phyloP scores from a whole-genome alignment of 2,888 invertebrate genomes.

The Phyto melanocephala region DNA sequence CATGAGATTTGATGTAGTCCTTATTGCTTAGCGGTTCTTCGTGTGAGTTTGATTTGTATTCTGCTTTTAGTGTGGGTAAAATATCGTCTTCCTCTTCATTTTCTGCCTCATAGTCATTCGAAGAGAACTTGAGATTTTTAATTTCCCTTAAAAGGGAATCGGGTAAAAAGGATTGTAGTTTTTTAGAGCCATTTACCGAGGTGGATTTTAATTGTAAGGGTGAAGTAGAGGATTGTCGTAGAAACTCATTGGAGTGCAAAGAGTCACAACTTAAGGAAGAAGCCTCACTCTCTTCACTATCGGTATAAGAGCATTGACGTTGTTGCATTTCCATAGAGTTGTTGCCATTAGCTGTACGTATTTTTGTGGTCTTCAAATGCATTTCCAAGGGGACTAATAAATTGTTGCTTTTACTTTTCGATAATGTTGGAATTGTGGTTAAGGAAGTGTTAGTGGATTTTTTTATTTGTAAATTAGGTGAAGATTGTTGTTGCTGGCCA shows the following conservation, averaged over 20 bases:
- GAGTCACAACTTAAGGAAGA: slow-evolving; percentile 91
- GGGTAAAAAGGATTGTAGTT: slow-evolving; percentile 81
- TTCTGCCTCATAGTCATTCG: slow-evolving; percentile 67
- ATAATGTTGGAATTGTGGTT: background rate
- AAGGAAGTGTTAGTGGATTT: slow-evolving; percentile 32
- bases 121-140: slow-evolving; percentile 80
- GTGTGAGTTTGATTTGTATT: background rate
- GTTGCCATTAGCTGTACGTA: slow-evolving; percentile 67
- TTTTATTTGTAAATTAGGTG: slow-evolving; percentile 69
- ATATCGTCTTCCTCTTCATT: slow-evolving; percentile 55
- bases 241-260: slow-evolving; percentile 85
- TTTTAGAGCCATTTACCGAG: slow-evolving; percentile 45
- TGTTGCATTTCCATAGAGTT: slow-evolving; percentile 48
- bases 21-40: slow-evolving; percentile 22
- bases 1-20: slow-evolving; percentile 61
- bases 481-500: slow-evolving; percentile 79
- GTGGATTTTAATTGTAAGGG: slow-evolving; percentile 75
- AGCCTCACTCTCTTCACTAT: slow-evolving; percentile 83
- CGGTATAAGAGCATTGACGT: slow-evolving; percentile 80
- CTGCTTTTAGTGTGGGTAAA: slow-evolving; percentile 3
- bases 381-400: slow-evolving; percentile 74
- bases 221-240: slow-evolving; percentile 73
- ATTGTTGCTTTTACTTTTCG: background rate
- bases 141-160: slow-evolving; percentile 85
- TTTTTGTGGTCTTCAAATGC: slow-evolving; percentile 76